These are phyloP conservation scores for Callocephalon fimbriatum DNA, from an alignment of 2,113 vertebrate species.

Conservation along the genomic window DNA sequence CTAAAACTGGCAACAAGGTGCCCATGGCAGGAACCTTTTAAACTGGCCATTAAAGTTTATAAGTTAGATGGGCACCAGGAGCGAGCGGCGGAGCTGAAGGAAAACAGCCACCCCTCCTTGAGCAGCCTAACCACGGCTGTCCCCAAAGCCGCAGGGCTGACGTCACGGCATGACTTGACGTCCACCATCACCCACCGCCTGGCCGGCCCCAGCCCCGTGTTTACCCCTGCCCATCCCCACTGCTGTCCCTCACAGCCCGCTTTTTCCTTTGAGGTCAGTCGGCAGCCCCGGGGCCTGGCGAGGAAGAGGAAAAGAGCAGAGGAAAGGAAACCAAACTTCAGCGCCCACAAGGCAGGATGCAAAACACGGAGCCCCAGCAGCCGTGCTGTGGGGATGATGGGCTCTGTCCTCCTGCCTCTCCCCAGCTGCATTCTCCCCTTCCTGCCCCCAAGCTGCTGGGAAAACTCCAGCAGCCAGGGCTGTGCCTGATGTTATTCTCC, in stretches of 20 bases:
- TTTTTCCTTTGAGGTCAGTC: slow-evolving; percentile 64
- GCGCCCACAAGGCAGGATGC: slow-evolving; percentile 61
- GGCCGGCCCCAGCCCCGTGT: slow-evolving; percentile 52
- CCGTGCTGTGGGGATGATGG: rapidly evolving
- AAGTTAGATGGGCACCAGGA: slow-evolving; percentile 80
- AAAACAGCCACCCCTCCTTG: slow-evolving; percentile 77
- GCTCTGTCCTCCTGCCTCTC: not conserved
- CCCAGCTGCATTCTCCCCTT: rapidly evolving
- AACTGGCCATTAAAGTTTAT: slow-evolving; percentile 86
- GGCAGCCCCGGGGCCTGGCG: slow-evolving; percentile 61
- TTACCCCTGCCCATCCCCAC: slow-evolving; percentile 62
- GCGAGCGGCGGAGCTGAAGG: slow-evolving; percentile 67
- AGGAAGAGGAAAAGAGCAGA: slow-evolving; percentile 64
- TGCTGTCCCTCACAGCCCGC: slow-evolving; percentile 53
- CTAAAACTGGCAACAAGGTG: slow-evolving; percentile 85
- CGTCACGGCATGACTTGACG: slow-evolving; percentile 75
- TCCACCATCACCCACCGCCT: slow-evolving; percentile 69
- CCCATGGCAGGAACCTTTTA: slow-evolving; percentile 83
- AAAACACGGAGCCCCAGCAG: slow-evolving; percentile 43
- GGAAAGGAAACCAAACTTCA: slow-evolving; percentile 74
- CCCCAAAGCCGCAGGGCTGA: slow-evolving; percentile 79
- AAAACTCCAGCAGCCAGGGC: not conserved
- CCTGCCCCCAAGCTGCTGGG: not conserved
- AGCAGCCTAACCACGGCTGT: slow-evolving; percentile 78
- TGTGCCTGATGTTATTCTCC: not conserved